Evolutionary conservation across 2,888 invertebrate genomes (phyloP).

Genomic region (Agapostemon virescens): DNA sequence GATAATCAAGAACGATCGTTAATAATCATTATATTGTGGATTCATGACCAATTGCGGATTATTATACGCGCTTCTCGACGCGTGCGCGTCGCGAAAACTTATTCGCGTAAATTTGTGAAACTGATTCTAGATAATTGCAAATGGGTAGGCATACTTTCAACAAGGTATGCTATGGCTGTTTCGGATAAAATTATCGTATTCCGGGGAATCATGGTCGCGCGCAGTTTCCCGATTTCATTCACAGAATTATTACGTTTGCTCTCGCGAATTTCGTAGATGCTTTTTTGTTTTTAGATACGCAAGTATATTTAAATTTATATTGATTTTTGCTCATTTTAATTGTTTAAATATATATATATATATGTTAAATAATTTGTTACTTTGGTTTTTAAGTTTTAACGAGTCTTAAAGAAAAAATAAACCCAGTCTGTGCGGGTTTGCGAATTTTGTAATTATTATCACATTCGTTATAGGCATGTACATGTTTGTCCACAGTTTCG

Average conservation of each 20-base stretch:
- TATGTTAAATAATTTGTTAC: not conserved
- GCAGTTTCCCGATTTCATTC: not conserved
- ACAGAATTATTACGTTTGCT: not conserved
- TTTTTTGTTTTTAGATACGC: not conserved
- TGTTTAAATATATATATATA: too few species aligned
- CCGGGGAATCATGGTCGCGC: not conserved
- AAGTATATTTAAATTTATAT: not conserved
- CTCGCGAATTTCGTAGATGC: not conserved
- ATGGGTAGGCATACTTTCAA: slow-evolving; percentile 11
- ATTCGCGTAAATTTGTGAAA: slow-evolving; percentile 18
- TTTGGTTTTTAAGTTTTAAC: not conserved
- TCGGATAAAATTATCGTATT: slow-evolving; percentile 13
- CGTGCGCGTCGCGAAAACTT: slow-evolving; percentile 18
- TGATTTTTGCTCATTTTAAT: too few species aligned
- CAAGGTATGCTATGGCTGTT: not conserved
- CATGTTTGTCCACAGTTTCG: not conserved
- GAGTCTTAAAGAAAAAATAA: not conserved
- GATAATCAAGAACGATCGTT: slow-evolving; percentile 19
- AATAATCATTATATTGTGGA: slow-evolving; percentile 13
- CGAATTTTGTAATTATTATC: not conserved
- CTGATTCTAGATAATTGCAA: slow-evolving; percentile 24
- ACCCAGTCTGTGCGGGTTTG: not conserved
- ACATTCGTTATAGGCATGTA: not conserved
- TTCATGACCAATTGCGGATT: slow-evolving; percentile 26
- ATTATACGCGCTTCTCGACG: slow-evolving; percentile 8